A percentile compares a stretch with the other conserved stretches of the same genome.
phyloP scores from a whole-genome alignment of 2,113 vertebrate genomes.

The Oxygymnocypris stewartii region DNA sequence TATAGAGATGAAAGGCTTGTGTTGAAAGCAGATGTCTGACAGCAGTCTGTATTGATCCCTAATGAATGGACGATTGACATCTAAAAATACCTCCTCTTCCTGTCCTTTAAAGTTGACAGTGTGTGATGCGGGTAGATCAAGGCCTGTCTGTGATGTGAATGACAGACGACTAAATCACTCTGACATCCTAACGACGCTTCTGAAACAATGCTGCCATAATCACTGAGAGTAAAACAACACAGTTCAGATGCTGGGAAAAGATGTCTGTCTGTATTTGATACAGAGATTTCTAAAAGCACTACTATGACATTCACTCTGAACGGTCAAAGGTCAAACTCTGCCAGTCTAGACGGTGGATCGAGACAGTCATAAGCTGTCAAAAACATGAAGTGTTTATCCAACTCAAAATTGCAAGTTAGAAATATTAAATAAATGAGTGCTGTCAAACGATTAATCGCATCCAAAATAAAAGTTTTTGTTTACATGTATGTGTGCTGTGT shows the following conservation, averaged over 20 bases:
- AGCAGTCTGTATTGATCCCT: background rate
- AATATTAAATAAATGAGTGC: no score
- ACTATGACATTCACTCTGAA: background rate
- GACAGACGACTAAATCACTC: slow-evolving; percentile 52
- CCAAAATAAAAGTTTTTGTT: no score
- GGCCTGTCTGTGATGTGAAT: slow-evolving; percentile 59
- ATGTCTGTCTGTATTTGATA: slow-evolving; percentile 1
- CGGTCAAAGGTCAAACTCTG: background rate
- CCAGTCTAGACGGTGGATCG: background rate
- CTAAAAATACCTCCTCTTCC: background rate
- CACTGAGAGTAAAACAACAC: slow-evolving; percentile 56
- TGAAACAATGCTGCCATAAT: slow-evolving; percentile 49
- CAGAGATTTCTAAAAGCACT: background rate
- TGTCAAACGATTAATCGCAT: no score
- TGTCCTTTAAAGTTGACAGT: slow-evolving; percentile 12
- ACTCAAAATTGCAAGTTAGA: background rate
- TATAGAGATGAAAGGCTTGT: background rate
- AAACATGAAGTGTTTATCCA: background rate
- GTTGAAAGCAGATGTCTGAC: background rate
- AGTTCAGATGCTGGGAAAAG: background rate
- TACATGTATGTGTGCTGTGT: no score
- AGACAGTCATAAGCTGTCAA: background rate
- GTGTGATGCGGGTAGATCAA: slow-evolving; percentile 54
- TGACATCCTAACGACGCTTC: slow-evolving; percentile 7
- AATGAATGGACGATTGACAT: slow-evolving; percentile 52